Conservation (phyloP, 2,797 vertebrate genomes). For the Aeoliscus strigatus region DNA sequence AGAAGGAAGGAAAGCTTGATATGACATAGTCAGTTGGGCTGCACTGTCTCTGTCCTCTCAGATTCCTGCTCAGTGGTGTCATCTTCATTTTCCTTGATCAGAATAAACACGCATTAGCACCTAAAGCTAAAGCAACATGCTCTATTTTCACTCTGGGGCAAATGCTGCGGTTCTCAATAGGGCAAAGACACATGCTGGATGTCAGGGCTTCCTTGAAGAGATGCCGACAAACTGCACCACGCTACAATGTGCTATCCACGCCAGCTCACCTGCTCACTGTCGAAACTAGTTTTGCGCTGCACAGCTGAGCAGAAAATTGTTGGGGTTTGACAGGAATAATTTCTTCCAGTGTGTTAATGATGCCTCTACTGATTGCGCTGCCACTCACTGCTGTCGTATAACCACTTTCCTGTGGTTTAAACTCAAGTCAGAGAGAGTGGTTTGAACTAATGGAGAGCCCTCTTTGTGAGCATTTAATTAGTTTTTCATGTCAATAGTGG, state of each 20-base stretch:
- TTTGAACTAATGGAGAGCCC: too few species aligned
- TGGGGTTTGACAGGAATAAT: slow-evolving; percentile 26
- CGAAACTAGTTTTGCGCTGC: slow-evolving; percentile 16
- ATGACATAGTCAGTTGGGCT: too few species aligned
- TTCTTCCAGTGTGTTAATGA: slow-evolving; percentile 12
- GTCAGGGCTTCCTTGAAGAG: slow-evolving; percentile 26
- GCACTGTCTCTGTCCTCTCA: slow-evolving; percentile 32
- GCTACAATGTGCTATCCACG: slow-evolving; percentile 2
- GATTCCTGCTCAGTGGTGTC: slow-evolving; percentile 15
- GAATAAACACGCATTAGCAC: slow-evolving; percentile 28
- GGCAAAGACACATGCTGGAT: slow-evolving; percentile 8
- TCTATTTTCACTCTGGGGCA: slow-evolving; percentile 50
- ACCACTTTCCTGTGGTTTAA: too few species aligned
- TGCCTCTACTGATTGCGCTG: slow-evolving; percentile 20
- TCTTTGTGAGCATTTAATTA: too few species aligned
- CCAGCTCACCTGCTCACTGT: slow-evolving; percentile 31
- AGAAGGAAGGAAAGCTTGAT: too few species aligned
- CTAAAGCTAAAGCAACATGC: slow-evolving; percentile 4
- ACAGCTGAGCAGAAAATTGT: slow-evolving; percentile 28
- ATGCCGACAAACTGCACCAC: slow-evolving; percentile 28
- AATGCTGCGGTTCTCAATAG: slow-evolving; percentile 26
- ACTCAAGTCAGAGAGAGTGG: too few species aligned
- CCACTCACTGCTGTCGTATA: slow-evolving; percentile 11
- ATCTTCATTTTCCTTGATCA: slow-evolving; percentile 34
- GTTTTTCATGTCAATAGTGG: too few species aligned